phyloP scores from a whole-genome alignment of 2,797 vertebrate genomes.

The Coranthus polyacanthus region DNA sequence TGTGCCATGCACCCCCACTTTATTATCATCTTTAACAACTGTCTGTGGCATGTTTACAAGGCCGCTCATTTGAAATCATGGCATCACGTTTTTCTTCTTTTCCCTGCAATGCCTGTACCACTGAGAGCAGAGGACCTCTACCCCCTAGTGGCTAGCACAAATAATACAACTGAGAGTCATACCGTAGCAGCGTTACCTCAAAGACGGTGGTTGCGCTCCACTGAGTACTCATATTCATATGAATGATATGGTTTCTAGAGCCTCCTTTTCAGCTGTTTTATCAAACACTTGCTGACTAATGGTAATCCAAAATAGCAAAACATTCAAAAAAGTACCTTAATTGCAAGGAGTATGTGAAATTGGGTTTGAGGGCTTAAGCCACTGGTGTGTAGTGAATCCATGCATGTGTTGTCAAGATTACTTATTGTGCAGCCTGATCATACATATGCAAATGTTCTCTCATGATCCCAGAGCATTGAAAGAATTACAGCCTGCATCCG shows the following conservation, averaged over 20 bases:
- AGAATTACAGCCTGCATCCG: conserved; percentile 77
- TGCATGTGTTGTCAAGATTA: conserved; percentile 75
- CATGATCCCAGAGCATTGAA: conserved; percentile 71
- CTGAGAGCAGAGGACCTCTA: conserved; percentile 68
- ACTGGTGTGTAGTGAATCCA: conserved; percentile 75
- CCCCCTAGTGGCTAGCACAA: conserved; percentile 74
- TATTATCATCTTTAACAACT: conserved; percentile 74
- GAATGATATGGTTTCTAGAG: conserved; percentile 41
- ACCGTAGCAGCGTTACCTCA: conserved; percentile 21
- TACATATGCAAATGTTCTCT: conserved; percentile 79
- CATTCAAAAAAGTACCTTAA: conserved; percentile 58
- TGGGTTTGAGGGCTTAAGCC: conserved; percentile 74
- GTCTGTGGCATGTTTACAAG: conserved; percentile 76
- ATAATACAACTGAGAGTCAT: conserved; percentile 24
- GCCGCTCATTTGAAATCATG: conserved; percentile 67
- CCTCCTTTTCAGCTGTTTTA: conserved; percentile 44
- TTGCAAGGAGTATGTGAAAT: conserved; percentile 68
- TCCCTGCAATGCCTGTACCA: conserved; percentile 14
- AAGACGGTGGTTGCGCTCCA: conserved; percentile 37
- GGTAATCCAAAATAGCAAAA: conserved; percentile 61
- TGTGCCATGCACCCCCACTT: conserved; percentile 48
- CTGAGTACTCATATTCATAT: conserved; percentile 43
- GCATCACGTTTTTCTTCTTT: conserved; percentile 45
- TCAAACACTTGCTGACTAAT: conserved; percentile 62
- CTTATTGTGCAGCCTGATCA: conserved; percentile 74